Percentiles rank a stretch among this genome's conserved stretches.
phyloP scores from a whole-genome alignment of 2,797 vertebrate species.

The Emys orbicularis region DNA sequence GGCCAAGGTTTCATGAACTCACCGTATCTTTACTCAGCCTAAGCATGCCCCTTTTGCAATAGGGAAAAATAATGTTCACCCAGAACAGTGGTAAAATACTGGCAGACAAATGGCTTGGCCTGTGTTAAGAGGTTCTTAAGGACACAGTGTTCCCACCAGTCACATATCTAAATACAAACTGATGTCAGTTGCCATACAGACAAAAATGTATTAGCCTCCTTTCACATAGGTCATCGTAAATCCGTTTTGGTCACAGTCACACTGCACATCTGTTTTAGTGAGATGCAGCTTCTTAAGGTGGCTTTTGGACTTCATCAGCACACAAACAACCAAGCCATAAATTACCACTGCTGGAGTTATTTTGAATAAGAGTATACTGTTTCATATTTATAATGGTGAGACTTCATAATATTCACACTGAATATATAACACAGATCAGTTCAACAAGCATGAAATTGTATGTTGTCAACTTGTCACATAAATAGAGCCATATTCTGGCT shows the following conservation, averaged over 20 bases:
- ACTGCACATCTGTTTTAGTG: slow-evolving; percentile 85
- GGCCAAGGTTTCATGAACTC: slow-evolving; percentile 79
- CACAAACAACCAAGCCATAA: slow-evolving; percentile 81
- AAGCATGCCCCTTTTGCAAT: slow-evolving; percentile 44
- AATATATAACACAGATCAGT: slow-evolving; percentile 87
- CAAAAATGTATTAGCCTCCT: slow-evolving; percentile 81
- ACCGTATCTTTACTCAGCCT: slow-evolving; percentile 38
- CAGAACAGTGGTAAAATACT: slow-evolving; percentile 76
- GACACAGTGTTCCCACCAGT: slow-evolving; percentile 83
- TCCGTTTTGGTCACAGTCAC: slow-evolving; percentile 82
- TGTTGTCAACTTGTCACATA: slow-evolving; percentile 88
- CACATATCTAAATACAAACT: slow-evolving; percentile 83
- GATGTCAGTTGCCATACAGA: slow-evolving; percentile 86
- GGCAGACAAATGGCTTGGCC: slow-evolving; percentile 80
- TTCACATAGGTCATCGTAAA: slow-evolving; percentile 83
- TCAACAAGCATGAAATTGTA: slow-evolving; percentile 89
- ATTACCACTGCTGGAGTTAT: slow-evolving; percentile 83
- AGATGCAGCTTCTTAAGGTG: slow-evolving; percentile 81
- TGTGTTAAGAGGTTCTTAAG: slow-evolving; percentile 82
- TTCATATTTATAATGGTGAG: slow-evolving; percentile 86
- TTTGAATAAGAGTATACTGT: slow-evolving; percentile 86
- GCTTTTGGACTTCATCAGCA: slow-evolving; percentile 78
- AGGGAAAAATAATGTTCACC: slow-evolving; percentile 44
- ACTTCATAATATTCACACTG: slow-evolving; percentile 83
- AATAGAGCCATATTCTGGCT: slow-evolving; percentile 84